Evolutionary conservation across 2,797 vertebrate species (phyloP), one percentile per base, ranked within the genome.

Genomic region (Megaceryle alcyon): DNA sequence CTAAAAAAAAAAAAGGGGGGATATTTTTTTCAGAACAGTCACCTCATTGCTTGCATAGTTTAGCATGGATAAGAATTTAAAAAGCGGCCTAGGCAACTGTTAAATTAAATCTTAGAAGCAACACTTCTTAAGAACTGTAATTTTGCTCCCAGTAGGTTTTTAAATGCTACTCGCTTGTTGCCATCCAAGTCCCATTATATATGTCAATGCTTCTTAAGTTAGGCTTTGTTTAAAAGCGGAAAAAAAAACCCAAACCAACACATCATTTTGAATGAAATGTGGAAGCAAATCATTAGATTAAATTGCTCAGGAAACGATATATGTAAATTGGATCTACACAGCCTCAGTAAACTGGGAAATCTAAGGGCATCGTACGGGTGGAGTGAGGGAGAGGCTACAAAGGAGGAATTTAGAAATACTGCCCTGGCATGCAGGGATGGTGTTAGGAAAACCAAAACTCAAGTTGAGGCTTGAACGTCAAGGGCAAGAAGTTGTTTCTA

Each of bases 141-240:
- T 95, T 96, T 96, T 94, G 33, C 61, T 93, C 93, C 84, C 93
- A 46, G 91, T 91, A 69, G 86, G 88, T 49, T 61, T 93, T 96
- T 88, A 89, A 86, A 88, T 85, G 78, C 78, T 85, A 15, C 84
- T 89, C 70, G 60, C 43, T 21, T 66, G 71, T 82, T 94, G 91
- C 85, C 60, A 68, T 93, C 82, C 28, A 39, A 68, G 82, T 71
- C 69, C 90, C 65, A 48, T 87, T 94, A 75, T 44, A 87, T 84
- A 86, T 91, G 90, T 76, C 92, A 92, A 12, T 70, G 90, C 79
- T 88, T 43, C 63, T 84, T 87, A 78, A 87, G 76, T 86, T 88
- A 78, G 80, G 44, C 80, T 94, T 95, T 92, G 63, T 95, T 95
- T 88, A 78, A 87, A 91, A 89, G 82, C n/a, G 21, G 46, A 26